These are phyloP conservation scores for Serranus cabrilla DNA, from an alignment of 2,797 vertebrate genomes.

Conservation along the genomic window DNA sequence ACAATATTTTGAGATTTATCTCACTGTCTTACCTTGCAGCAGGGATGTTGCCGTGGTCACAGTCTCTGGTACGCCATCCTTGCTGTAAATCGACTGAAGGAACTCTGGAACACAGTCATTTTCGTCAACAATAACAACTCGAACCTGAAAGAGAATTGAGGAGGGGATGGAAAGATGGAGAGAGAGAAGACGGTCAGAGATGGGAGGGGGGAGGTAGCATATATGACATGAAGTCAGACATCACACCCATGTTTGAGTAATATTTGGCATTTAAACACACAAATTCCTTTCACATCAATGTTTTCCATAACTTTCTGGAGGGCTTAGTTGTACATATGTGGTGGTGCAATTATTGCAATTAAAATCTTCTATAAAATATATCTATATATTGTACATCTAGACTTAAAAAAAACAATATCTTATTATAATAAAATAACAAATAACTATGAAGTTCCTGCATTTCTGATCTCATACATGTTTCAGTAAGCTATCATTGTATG, in stretches of 20 bases:
- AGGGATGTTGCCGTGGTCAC: conserved; percentile 91
- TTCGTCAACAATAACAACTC: conserved; percentile 89
- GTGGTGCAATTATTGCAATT: not conserved
- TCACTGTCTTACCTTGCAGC: conserved; percentile 88
- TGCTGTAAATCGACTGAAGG: conserved; percentile 92
- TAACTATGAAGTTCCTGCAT: not conserved
- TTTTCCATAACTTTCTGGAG: too few species aligned
- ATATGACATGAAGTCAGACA: not conserved
- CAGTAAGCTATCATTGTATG: not conserved
- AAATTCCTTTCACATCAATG: not conserved
- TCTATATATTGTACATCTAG: not conserved
- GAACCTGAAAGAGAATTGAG: conserved; percentile 80
- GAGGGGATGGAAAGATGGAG: not conserved
- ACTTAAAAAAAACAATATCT: not conserved
- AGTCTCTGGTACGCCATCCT: conserved; percentile 89
- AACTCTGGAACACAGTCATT: conserved; percentile 92
- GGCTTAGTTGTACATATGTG: too few species aligned
- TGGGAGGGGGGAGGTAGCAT: not conserved
- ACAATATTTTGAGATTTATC: not conserved
- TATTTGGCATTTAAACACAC: not conserved
- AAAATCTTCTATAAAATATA: not conserved
- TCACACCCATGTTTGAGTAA: not conserved
- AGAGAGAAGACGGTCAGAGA: not conserved
- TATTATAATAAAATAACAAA: not conserved
- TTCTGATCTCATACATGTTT: conserved; percentile 5